phyloP scores from a whole-genome alignment of 2,888 invertebrate species.

The Eulithis prunata region DNA sequence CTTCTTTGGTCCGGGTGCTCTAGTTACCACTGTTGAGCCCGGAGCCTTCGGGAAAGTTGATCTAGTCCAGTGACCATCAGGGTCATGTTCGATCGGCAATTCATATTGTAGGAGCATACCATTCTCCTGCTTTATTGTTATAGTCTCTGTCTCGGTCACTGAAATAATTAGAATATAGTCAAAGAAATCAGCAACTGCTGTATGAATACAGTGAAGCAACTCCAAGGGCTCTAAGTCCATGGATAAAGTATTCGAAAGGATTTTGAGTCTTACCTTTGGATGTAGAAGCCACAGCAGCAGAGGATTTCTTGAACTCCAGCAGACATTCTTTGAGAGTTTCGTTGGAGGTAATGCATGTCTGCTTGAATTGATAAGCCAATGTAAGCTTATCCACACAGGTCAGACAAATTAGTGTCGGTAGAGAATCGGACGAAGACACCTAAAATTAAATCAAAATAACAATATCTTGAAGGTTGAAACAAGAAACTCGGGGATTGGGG shows the following conservation, averaged over 20 bases:
- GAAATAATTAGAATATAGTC: conserved; percentile 23
- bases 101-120: conserved; percentile 78
- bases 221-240: not conserved
- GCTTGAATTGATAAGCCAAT: conserved; percentile 78
- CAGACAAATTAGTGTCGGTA: conserved; percentile 79
- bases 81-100: conserved; percentile 78
- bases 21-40: conserved; percentile 66
- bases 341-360: conserved; percentile 77
- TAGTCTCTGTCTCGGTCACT: conserved; percentile 73
- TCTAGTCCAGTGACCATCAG: conserved; percentile 69
- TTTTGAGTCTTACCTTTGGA: conserved; percentile 56
- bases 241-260: not conserved
- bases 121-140: conserved; percentile 82
- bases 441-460: conserved; percentile 54
- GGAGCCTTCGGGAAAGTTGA: conserved; percentile 60
- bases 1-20: conserved; percentile 70
- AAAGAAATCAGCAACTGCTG: too few relatives aligned
- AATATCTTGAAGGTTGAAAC: conserved; percentile 35
- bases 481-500: conserved; percentile 71
- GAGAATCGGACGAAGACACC: conserved; percentile 74
- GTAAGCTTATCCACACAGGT: conserved; percentile 79
- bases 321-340: conserved; percentile 80
- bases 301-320: conserved; percentile 74
- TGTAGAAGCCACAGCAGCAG: conserved; percentile 61
- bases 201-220: too few relatives aligned